phyloP scores from a whole-genome alignment of 2,888 invertebrate genomes.

The Fragum whitleyi region DNA sequence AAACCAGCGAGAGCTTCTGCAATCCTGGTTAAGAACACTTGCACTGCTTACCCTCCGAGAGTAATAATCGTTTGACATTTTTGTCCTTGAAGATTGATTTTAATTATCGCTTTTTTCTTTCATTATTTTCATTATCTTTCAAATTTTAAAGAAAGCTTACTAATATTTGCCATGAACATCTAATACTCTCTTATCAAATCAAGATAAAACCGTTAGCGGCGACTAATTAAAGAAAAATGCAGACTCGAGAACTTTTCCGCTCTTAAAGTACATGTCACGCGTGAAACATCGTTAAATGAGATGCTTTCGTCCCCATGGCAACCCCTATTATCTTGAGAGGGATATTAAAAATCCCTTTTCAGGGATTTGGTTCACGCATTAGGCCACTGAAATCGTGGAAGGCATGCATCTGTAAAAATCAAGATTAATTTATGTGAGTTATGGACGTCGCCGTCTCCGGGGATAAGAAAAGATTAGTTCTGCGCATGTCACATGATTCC shows the following conservation, averaged over 20 bases:
- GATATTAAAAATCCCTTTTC: slow-evolving; percentile 20
- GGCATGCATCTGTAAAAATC: slow-evolving; percentile 30
- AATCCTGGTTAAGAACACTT: no score
- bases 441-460: slow-evolving; percentile 25
- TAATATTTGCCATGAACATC: no score
- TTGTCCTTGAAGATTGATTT: no score
- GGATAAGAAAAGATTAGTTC: slow-evolving; percentile 25
- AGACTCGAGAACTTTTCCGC: slow-evolving; percentile 10
- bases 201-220: slow-evolving; percentile 6
- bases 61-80: no score
- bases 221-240: slow-evolving; percentile 12
- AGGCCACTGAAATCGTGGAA: not conserved
- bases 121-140: no score
- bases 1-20: no score
- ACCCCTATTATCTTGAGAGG: slow-evolving; percentile 30
- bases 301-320: slow-evolving; percentile 18
- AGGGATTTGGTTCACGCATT: slow-evolving; percentile 24
- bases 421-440: slow-evolving; percentile 39
- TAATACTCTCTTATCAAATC: not conserved
- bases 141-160: no score
- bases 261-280: slow-evolving; percentile 14
- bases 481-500: slow-evolving; percentile 34
- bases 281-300: slow-evolving; percentile 27
- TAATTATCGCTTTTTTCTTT: no score
- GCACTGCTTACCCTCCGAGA: no score